Evolutionary conservation across 1,140 invertebrate species (phyloP).

Genomic region (Cydia splendana): DNA sequence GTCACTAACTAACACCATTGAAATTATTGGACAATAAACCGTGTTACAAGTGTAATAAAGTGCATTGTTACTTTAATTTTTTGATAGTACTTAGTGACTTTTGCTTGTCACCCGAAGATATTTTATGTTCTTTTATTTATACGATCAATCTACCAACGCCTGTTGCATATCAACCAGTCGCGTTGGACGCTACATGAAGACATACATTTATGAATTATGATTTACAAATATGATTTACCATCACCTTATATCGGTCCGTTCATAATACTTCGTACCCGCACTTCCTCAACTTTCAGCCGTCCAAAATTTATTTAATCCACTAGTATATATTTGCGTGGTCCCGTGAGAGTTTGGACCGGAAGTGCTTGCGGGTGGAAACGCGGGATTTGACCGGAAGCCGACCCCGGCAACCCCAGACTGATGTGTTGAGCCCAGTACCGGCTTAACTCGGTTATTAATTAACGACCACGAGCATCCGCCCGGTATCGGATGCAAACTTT

Average conservation of each 20-base stretch:
- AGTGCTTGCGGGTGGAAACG: slow-evolving; percentile 28
- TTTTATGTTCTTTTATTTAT: too few species aligned
- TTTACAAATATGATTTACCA: background rate
- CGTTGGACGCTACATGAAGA: background rate
- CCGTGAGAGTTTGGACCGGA: slow-evolving; percentile 28
- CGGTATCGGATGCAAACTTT: slow-evolving; percentile 30
- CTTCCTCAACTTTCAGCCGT: background rate
- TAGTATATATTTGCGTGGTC: slow-evolving; percentile 12
- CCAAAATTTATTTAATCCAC: slow-evolving; percentile 19
- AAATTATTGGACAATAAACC: too few species aligned
- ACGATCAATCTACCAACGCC: too few species aligned
- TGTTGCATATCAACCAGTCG: too few species aligned
- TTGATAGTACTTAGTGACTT: too few species aligned
- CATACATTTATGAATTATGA: too few species aligned
- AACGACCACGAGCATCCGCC: slow-evolving; percentile 21
- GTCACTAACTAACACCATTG: too few species aligned
- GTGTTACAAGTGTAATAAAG: too few species aligned
- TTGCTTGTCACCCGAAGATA: too few species aligned
- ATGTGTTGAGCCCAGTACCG: slow-evolving; percentile 22
- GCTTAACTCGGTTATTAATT: slow-evolving; percentile 31
- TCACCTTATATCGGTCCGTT: background rate
- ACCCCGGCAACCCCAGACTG: slow-evolving; percentile 21
- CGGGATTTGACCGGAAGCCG: slow-evolving; percentile 29
- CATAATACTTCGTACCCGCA: background rate
- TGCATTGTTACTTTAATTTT: too few species aligned